Evolutionary conservation across 2,888 invertebrate species (phyloP), one percentile per base, ranked within the genome.

Genomic region (Leucophenga montana): DNA sequence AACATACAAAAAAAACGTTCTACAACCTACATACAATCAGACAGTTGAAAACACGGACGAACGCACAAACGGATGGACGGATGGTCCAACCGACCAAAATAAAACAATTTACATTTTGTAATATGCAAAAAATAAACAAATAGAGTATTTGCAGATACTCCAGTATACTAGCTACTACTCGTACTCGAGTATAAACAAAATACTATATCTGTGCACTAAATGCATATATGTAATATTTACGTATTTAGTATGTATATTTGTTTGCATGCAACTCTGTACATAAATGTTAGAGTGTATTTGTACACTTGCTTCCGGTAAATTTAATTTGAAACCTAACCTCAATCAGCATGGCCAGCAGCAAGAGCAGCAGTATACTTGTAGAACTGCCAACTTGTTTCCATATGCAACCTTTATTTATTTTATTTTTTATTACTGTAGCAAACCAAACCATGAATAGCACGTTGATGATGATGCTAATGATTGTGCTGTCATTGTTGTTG

Each of bases 261-360:
- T 59, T 22, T 54, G 54, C 20, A 20, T 16, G 11, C 18, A 54
- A 11, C 18, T 54, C 9, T 16, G 39, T 39, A 39, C 9, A 39
- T 39, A 39, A 39, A 39, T 39, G 39, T 11, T 39, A 8, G 11
- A 39, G 39, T 20, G 9, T 8, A 3, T 16, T 46, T 20, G 20
- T 59, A n/a, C 56, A 48, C 59, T 50, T 61, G 80, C 77, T 74
- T 71, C 67, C 54, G 73, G 75, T 71, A 78, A 83, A 79, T 84
- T 81, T 79, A 76, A 82, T 84, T 80, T 80, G 71, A 78, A 84
- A 83, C 56, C 44, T 66, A 27, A 66, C 73, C 72, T 68, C 77
- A 80, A 72, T 74, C 39, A 39, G 39, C 39, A 8, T 39, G 11
- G 39, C 11, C 11, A 39, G 39, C 11, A 39, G 39, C 39, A 27